Evolutionary conservation across 92 coral and sea anemone species (phyloP), one percentile per base, ranked within the genome.

Genomic region (Palythoa grandis): DNA sequence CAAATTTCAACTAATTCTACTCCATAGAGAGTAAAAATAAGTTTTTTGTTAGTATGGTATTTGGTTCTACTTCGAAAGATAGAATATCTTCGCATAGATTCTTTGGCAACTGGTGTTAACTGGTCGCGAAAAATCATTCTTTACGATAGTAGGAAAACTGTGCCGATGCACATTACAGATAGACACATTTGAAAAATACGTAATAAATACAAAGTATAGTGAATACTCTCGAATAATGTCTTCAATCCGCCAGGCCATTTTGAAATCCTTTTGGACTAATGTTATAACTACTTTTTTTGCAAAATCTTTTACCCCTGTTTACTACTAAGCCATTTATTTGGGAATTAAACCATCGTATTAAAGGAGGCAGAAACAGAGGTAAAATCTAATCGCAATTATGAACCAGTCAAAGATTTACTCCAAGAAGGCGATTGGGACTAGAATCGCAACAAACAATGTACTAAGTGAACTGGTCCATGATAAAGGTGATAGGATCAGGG

Each of bases 161-260:
- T 47, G 43, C 74, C n/a, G 47, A 66, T 37, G 63, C 25, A 48
- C 58, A 57, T 38, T 7, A 72, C 77, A 72, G 25, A 40, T 72
- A 76, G 63, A 52, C 67, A 76, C 63, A 54, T 25, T 22, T 80
- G 63, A 66, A n/a, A 80, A 70, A 80, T 80, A 80, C 83, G 87
- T 85, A 92, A 94, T 94, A 94, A 94, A 94, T 94, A 94, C 86
- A 83, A 48, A 63, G 92, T 88, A 90, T 91, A 87, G 39, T 23
- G 85, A 40, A 67, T 48, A 80, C 85, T 92, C 79, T 71, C 70
- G 84, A 83, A 78, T 91, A 92, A 88, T 79, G 90, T 86, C 87
- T 94, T 90, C 88, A 80, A 73, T 77, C 85, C 61, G 97, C 97
- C 97, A 92, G 93, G 93, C 97, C 92, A 75, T 71, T 84, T 69